Base-by-base conservation (phyloP, 1,140 invertebrate genomes). In the Neodiprion fabricii region DNA sequence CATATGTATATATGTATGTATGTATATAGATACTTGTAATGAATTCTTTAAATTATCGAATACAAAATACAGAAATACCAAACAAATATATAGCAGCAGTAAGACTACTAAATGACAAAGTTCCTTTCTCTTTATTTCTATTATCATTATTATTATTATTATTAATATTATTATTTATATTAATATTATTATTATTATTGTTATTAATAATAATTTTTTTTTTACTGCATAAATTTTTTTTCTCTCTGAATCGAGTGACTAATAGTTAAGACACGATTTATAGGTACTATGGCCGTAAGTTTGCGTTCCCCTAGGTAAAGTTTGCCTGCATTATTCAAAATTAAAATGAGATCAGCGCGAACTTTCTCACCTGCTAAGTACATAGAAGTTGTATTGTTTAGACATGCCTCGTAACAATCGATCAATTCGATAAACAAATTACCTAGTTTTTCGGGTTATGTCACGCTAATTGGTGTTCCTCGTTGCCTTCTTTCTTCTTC, bases 361-460 rank as follows among this genome's bases (percentile, higher is more conserved):
- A 61, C n/a, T 9, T 61, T 61, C 53, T 12, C 7, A 61, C 8
- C 53, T 61, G n/a, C n/a, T 17, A 61, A 61, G 53, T 61, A 61
- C 53, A 61, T 9, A 61, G 4, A 40, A 17, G 53, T 61, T 17
- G 11, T 61, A 61, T 17, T 61, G 53, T 61, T 61, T 61, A 40
- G 28, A 5, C 28, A 40, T 40, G 5, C 5, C 1, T 40, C 1
- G 5, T 40, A 40, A 40, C 77, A 73, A 78, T 79, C 73, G 74
- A 76, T 76, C 77, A 72, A 21, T 17, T 65, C 76, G 68, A 12
- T 79, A 78, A 73, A 71, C 77, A 79, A 78, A 85, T 81, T 86
- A 86, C 79, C 75, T 85, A 85, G 78, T 82, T 75, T 77, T 79
- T 77, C 68, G 79, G 72, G 79, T 77, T 77, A 70, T 81, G 82